Evolutionary conservation across 2,113 vertebrate species (phyloP).

Genomic region (Melanerpes formicivorus): DNA sequence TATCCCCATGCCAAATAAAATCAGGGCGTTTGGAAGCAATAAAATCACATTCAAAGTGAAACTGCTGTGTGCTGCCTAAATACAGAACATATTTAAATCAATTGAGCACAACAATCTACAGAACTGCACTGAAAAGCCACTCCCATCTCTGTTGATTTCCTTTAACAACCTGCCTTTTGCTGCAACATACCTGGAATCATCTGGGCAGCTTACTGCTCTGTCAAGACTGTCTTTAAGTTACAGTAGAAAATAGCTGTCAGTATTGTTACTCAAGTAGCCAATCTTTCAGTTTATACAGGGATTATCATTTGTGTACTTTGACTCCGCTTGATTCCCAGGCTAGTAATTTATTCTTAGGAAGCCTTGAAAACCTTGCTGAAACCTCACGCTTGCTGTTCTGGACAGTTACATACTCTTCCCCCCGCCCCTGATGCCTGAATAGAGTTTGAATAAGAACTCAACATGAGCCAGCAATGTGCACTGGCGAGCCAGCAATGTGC

Average conservation of each 20-base stretch:
- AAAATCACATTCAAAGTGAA: not conserved
- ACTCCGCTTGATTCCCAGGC: not conserved
- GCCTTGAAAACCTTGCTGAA: not conserved
- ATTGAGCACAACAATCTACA: not conserved
- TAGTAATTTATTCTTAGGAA: not conserved
- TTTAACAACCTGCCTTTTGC: not conserved
- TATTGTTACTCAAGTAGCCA: not conserved
- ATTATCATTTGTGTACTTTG: not conserved
- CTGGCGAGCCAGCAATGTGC: too few relatives aligned
- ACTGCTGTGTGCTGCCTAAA: not conserved
- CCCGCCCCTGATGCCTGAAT: rapidly evolving
- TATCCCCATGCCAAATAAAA: rapidly evolving
- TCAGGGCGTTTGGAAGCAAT: not conserved
- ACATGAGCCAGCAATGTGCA: too few relatives aligned
- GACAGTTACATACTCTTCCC: not conserved
- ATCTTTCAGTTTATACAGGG: not conserved
- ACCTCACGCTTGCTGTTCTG: not conserved
- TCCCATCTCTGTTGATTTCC: not conserved
- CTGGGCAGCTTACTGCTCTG: not conserved
- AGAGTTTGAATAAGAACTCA: not conserved
- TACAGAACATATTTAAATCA: not conserved
- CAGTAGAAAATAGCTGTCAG: not conserved
- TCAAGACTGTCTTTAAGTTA: not conserved
- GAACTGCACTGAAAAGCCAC: not conserved
- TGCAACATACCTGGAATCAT: not conserved